Evolutionary conservation across 2,888 invertebrate species (phyloP), one percentile per base, ranked within the genome.

Genomic region (Mimachlamys varia): DNA sequence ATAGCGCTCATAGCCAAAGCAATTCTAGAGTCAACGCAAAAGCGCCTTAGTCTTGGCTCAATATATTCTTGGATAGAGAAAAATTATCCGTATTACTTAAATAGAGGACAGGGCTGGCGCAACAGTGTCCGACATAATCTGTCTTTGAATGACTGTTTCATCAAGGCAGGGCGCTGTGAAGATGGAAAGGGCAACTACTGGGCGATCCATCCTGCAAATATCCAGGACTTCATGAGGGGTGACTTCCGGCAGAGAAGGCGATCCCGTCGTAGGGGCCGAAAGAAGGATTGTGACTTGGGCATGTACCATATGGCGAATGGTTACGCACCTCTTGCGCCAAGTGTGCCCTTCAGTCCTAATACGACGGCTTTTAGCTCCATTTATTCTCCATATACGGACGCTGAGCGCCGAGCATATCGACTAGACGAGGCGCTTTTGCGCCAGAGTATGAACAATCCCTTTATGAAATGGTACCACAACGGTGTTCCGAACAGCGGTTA

Each of bases 101-200:
- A 95, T 92, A 94, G 95, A 87, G 96, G 96, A 19, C 95, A 95
- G 76, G 96, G 96, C 4, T 96, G 96, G 96, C 93, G 96, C 88
- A 96, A 96, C 92, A 96, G 96, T 90, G 96, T 96, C 0, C 93
- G 96, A 0, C 96, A 96, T 93, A 96, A 96, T 91, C 93, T 96
- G 50, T 96, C 96, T 49, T 93, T 96, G 58, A 96, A 96, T 90
- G 96, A 96, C 92, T 96, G 96, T 91, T 96, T 96, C 92, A 95
- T 96, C 76, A 95, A 96, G 90, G 95, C 95, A 0, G 96, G 96
- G 0, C 91, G 96, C 17, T 95, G 95, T 89, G 96, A 96, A 90
- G 95, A 95, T 88, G 96, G 96, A 27, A 96, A 96, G 91, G 96
- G 96, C 0, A 95, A 96, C 93, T 96, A 96, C 92, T 96, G 96